Evolutionary conservation across 2,888 invertebrate species (phyloP), one percentile per base, ranked within the genome.

Genomic region (Busseola fusca): DNA sequence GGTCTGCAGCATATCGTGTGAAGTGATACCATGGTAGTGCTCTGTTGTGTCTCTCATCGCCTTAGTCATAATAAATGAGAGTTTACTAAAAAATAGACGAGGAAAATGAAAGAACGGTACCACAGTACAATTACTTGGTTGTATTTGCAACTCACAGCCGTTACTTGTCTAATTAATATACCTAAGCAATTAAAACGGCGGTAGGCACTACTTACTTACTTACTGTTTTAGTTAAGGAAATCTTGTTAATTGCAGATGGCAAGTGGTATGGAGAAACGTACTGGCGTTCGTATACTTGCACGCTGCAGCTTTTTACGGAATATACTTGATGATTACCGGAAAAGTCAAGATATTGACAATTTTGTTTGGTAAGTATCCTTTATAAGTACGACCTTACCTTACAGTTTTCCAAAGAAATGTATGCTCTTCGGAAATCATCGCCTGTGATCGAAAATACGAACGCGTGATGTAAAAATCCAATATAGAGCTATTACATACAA

Each of bases 251-350:
- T 93, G 76, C 93, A 95, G 96, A 89, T 97, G 97, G 96, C 95
- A 97, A 83, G 97, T 98, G 82, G 98, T 98, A 1, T 98, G 98
- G 98, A 96, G 97, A 89, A 98, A 98, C 91, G 97, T 98, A 0
- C 88, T 97, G 6, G 97, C 97, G 10, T 98, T 98, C 87, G 85
- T 97, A 3, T 96, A 98, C 84, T 94, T 98, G 57, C 98, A 98
- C 89, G 87, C 95, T 9, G 96, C 96, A 0, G 96, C 97, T 0
- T 18, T 97, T 0, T 98, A 97, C 85, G 97, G 97, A 21, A 52
- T 97, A 0, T 97, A 96, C 87, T 91, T 97, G 21, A 88, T 95
- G 40, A 88, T 96, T 72, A 92, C 93, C 16, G 93, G 93, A 30
- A 92, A 91, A 81, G 94, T 95, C 18, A 96, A 93, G 85, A 82